A percentile compares a stretch with the other conserved stretches of the same genome.
These are phyloP conservation scores for Parascotia fuliginaria DNA, from an alignment of 2,888 invertebrate species.

Conservation along the genomic window DNA sequence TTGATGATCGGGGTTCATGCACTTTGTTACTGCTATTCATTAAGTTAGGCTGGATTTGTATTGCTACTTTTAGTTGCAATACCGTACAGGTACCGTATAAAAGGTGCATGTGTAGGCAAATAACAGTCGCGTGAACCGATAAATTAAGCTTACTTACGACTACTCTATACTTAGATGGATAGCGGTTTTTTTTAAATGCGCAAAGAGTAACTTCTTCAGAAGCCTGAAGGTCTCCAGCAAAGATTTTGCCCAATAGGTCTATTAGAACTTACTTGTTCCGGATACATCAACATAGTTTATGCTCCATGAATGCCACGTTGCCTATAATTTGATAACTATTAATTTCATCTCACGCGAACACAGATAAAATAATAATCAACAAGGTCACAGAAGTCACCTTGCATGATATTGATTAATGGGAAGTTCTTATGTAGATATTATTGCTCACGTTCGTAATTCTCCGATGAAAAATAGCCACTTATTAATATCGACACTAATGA, in stretches of 20 bases:
- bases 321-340: slow-evolving; percentile 48
- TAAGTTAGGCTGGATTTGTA: not conserved
- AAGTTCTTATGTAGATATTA: slow-evolving; percentile 57
- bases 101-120: too few species aligned
- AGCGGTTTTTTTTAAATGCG: too few species aligned
- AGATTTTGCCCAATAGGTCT: too few species aligned
- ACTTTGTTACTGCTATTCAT: slow-evolving; percentile 9
- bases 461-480: slow-evolving; percentile 50
- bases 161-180: too few species aligned
- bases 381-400: slow-evolving; percentile 64
- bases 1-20: slow-evolving; percentile 23
- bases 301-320: slow-evolving; percentile 29
- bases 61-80: not conserved
- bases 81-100: not conserved
- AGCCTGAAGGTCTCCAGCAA: too few species aligned
- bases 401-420: slow-evolving; percentile 70
- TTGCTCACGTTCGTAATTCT: slow-evolving; percentile 57
- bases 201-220: too few species aligned
- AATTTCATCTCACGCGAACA: slow-evolving; percentile 53
- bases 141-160: too few species aligned
- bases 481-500: slow-evolving; percentile 63
- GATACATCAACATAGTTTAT: slow-evolving; percentile 41
- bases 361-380: slow-evolving; percentile 49
- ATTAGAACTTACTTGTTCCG: slow-evolving; percentile 15
- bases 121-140: too few species aligned